Percentiles rank a stretch among this genome's conserved stretches.
Conservation (phyloP, 2,888 invertebrate species). For the Geophilus truncorum region DNA sequence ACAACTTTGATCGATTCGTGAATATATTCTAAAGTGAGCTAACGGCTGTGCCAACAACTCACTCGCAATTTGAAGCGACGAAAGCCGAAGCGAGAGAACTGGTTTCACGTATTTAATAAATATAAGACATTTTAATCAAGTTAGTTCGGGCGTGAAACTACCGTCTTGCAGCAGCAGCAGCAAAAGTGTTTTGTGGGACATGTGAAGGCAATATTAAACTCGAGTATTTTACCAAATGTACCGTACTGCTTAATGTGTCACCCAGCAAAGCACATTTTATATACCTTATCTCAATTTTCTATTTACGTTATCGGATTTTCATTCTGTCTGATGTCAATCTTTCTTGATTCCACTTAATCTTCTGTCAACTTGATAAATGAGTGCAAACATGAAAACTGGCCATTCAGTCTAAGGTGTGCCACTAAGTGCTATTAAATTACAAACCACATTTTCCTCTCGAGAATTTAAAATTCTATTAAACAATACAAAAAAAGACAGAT, state of each 20-base stretch:
- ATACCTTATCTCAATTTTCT: too few relatives aligned
- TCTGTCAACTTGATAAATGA: neutral
- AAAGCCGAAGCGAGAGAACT: neutral
- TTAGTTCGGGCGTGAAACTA: neutral
- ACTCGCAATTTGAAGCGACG: neutral
- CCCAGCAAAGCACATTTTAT: neutral
- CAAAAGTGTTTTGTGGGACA: neutral
- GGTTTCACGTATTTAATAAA: neutral
- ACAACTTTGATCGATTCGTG: too few relatives aligned
- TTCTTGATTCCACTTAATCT: slow-evolving; percentile 1
- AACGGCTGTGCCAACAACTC: neutral
- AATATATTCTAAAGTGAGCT: too few relatives aligned
- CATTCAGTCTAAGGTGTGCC: neutral
- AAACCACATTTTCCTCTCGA: neutral
- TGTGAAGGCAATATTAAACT: neutral
- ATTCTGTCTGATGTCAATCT: neutral
- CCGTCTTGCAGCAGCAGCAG: neutral
- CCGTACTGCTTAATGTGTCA: neutral
- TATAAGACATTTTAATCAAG: neutral
- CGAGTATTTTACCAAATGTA: neutral
- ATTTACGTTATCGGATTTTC: neutral
- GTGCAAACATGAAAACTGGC: neutral
- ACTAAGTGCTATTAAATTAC: neutral
- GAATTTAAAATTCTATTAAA: neutral
- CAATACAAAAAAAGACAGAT: too few relatives aligned